A percentile compares a stretch with the other conserved stretches of the same genome.
Conservation (phyloP, 2,888 invertebrate species). For the Pomacea canaliculata region DNA sequence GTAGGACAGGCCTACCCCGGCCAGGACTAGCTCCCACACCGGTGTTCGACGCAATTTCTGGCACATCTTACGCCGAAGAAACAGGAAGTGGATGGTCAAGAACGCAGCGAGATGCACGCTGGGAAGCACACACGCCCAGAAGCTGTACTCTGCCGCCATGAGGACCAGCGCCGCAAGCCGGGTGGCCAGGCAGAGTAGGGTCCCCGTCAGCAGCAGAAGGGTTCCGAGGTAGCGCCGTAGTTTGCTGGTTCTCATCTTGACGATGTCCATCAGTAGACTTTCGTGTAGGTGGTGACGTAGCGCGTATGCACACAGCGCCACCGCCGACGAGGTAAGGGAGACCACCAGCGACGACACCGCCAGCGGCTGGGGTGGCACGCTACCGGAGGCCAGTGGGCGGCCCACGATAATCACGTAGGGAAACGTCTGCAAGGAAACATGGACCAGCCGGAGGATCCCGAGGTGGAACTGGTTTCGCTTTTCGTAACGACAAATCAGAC, state of each 20-base stretch:
- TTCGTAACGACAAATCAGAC: conserved; percentile 45
- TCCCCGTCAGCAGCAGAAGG: conserved; percentile 22
- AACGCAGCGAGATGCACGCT: conserved; percentile 26
- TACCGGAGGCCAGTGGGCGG: background rate
- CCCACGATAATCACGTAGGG: conserved; percentile 37
- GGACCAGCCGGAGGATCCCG: conserved; percentile 45
- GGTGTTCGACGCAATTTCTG: conserved; percentile 1
- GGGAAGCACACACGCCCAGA: conserved; percentile 24
- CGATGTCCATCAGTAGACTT: background rate
- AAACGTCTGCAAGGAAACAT: conserved; percentile 46
- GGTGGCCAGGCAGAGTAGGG: conserved; percentile 17
- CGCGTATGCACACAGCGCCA: conserved; percentile 29
- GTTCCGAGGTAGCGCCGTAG: conserved; percentile 8
- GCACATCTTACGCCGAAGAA: background rate
- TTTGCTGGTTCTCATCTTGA: background rate
- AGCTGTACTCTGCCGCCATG: conserved; percentile 22
- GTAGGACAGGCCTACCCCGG: conserved; percentile 9
- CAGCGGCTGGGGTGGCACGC: background rate
- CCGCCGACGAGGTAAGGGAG: conserved; percentile 26
- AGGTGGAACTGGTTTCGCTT: conserved; percentile 47
- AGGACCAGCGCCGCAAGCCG: conserved; percentile 26
- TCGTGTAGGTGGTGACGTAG: conserved; percentile 25
- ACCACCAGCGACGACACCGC: conserved; percentile 19
- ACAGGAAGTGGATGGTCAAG: conserved; percentile 3
- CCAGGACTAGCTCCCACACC: background rate